Evolutionary conservation across 2,113 vertebrate species (phyloP), one percentile per base, ranked within the genome.

Genomic region (Polypterus bichir): DNA sequence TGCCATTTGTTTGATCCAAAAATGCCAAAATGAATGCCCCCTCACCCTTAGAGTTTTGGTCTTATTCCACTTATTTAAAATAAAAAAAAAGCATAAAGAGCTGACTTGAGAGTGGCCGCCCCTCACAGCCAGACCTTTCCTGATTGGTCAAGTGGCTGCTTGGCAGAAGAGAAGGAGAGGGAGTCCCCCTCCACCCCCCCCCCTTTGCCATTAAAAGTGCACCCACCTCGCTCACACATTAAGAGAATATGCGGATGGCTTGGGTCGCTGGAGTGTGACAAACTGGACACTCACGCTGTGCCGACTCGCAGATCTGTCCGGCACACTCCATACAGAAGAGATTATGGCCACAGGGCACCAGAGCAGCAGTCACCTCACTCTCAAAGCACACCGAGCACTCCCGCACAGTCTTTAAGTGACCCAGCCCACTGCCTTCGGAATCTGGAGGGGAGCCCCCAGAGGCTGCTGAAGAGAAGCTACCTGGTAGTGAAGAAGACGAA

Each of bases 251-350:
- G 77, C 92, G 92, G 73, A 98, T 97, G 87, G 93, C 94, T 81
- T 98, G 95, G 11, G 93, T 96, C 77, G 90, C 88, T 0, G 91
- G 89, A 6, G 88, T 83, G 79, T 90, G 93, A 83, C 95, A 97
- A 53, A 92, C 92, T 0, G 95, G 95, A 54, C 93, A 97, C 81
- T 95, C 87, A 0, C 94, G 88, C 68, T 94, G 86, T 0, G 86
- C 77, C 1, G 86, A 89, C 77, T 92, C 91, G 49, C 94, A 97
- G 80, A 98, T 97, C 67, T 92, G 91, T 60, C 90, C 88, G 0
- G 95, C 95, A 0, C 94, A 98, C 72, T 98, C 94, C 94, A 98
- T 98, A 86, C 94, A 98, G 86, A 98, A 98, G 62, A 97, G 91
- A 80, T 97, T 98, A 85, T 98, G 94, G 68, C 94, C 94, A 4